phyloP scores from a whole-genome alignment of 2,113 vertebrate genomes.

The Cyphomyrus plagiostoma region DNA sequence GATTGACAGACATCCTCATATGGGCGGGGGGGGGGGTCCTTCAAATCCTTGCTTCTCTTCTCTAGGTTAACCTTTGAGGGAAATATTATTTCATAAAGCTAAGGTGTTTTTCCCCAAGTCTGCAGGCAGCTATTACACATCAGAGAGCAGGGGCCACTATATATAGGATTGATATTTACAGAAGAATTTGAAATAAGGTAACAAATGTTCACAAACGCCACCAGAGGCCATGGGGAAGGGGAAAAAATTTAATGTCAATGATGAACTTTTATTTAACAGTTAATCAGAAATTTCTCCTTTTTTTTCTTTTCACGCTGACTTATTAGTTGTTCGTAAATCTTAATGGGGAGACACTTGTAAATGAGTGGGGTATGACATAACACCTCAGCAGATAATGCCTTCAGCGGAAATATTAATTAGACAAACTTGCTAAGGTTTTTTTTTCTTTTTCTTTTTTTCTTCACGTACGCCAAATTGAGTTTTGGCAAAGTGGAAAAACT shows the following conservation, averaged over 20 bases:
- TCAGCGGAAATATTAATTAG: constrained; percentile 18
- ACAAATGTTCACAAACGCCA: background rate
- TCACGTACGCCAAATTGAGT: background rate
- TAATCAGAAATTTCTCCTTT: background rate
- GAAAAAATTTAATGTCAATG: background rate
- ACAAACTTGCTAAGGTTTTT: background rate
- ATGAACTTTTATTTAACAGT: constrained; percentile 1
- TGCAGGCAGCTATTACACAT: constrained; percentile 11
- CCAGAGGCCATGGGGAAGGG: background rate
- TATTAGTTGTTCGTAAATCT: background rate
- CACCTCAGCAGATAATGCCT: background rate
- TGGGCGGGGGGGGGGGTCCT: background rate
- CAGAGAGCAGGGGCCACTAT: background rate
- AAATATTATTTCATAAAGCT: constrained; percentile 15
- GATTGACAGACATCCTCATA: background rate
- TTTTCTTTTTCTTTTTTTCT: background rate
- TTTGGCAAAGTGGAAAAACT: background rate
- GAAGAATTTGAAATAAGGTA: constrained; percentile 8
- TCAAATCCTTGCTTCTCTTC: background rate
- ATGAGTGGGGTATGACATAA: background rate
- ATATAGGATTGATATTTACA: constrained; percentile 20
- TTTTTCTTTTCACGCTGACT: constrained; percentile 13
- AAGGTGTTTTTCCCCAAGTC: background rate
- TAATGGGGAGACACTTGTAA: constrained; percentile 6
- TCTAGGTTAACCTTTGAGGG: background rate